These are phyloP conservation scores for Manis crassicaudata DNA, from an alignment of 2,797 vertebrate species.

Conservation along the genomic window DNA sequence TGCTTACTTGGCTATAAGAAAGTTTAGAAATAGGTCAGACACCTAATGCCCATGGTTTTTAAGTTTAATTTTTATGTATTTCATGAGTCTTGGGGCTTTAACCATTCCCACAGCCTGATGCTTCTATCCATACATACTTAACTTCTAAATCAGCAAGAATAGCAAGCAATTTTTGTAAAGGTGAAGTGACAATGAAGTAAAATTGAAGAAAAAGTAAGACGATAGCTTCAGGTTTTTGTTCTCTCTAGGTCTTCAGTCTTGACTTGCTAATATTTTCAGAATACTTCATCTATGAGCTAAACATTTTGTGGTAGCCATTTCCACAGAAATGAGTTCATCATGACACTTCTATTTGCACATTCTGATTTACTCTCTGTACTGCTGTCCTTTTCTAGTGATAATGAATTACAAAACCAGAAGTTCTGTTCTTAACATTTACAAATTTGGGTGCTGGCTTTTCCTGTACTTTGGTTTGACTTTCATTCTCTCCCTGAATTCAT, in stretches of 20 bases:
- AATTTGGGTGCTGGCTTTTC: not conserved
- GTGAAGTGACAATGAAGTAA: not conserved
- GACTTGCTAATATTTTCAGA: constrained; percentile 11
- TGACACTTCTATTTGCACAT: not conserved
- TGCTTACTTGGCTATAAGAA: not conserved
- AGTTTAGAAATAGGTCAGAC: not conserved
- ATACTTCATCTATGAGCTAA: not conserved
- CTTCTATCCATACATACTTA: not conserved
- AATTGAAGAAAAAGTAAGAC: not conserved
- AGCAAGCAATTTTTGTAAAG: not conserved
- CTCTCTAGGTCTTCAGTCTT: not conserved
- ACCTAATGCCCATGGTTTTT: not conserved
- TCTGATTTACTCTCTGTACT: not conserved
- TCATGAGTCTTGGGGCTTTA: not conserved
- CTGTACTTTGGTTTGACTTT: not conserved
- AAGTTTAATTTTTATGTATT: not conserved
- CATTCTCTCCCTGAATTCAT: not conserved
- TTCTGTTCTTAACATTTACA: not conserved
- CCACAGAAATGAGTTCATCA: not conserved
- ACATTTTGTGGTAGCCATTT: not conserved
- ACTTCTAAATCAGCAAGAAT: not conserved
- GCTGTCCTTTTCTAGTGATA: not conserved
- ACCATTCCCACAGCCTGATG: not conserved
- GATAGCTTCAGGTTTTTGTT: not conserved
- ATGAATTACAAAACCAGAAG: not conserved